Percentiles rank a stretch among this genome's conserved stretches.
phyloP scores from a whole-genome alignment of 1,140 invertebrate genomes.

The Diachasma alloeum region DNA sequence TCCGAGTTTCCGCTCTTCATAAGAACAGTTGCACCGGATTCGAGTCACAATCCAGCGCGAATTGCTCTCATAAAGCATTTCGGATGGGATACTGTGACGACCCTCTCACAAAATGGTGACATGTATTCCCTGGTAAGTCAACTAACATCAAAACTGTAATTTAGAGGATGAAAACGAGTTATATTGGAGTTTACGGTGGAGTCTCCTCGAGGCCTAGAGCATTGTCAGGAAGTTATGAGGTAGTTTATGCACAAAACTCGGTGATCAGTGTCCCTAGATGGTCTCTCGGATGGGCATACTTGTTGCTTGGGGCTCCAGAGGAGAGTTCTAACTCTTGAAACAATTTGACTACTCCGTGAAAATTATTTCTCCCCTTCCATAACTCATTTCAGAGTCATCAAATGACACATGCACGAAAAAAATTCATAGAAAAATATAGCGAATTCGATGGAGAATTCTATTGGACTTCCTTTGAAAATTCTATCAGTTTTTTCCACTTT shows the following conservation, averaged over 20 bases:
- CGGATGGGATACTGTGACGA: constrained; percentile 86
- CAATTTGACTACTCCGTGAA: too few species aligned
- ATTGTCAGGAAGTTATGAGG: neutral
- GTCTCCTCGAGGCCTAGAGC: constrained; percentile 13
- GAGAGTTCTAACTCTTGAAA: neutral
- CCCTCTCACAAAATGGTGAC: constrained; percentile 86
- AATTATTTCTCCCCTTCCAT: too few species aligned
- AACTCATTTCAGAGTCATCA: too few species aligned
- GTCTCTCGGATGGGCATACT: neutral
- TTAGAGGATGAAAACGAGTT: neutral
- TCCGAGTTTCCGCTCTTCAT: constrained; percentile 88
- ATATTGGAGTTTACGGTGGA: neutral
- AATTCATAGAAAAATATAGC: too few species aligned
- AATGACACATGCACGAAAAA: too few species aligned
- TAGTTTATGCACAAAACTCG: constrained; percentile 8
- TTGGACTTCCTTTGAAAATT: too few species aligned
- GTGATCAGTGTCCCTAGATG: neutral
- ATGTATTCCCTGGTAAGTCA: constrained; percentile 77
- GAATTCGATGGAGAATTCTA: too few species aligned
- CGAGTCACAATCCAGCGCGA: constrained; percentile 85
- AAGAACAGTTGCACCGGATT: constrained; percentile 85
- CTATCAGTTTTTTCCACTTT: too few species aligned
- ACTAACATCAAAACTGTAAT: neutral
- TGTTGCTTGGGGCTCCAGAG: neutral
- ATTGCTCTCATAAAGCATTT: constrained; percentile 84